Evolutionary conservation across 30 jellyfish, hydroid and myxozoan genomes (phyloP).

Genomic region (Rhopilema esculentum): DNA sequence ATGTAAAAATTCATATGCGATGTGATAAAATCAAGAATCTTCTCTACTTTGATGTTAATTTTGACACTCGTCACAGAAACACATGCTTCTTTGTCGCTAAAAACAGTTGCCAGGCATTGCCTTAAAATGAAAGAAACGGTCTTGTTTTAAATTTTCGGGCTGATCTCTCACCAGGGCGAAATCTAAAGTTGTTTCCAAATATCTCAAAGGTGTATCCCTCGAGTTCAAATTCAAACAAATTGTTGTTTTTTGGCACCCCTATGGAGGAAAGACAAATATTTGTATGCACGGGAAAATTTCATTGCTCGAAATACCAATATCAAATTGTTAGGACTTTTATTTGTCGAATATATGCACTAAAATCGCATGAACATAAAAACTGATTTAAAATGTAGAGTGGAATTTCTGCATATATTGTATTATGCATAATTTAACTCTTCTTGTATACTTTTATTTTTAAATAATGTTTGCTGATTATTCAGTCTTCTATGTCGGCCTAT

Average conservation of each 20-base stretch:
- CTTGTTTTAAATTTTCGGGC: constrained; percentile 74
- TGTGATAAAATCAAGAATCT: not conserved
- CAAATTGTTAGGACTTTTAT: too few relatives aligned
- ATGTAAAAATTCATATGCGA: not conserved
- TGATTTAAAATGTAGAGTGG: too few relatives aligned
- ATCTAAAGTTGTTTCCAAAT: constrained; percentile 78
- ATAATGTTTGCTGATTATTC: too few relatives aligned
- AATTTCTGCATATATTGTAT: too few relatives aligned
- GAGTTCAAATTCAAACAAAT: constrained; percentile 67
- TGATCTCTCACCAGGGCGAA: constrained; percentile 79
- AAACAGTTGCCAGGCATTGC: not conserved
- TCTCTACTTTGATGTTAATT: too few relatives aligned
- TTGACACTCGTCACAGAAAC: too few relatives aligned
- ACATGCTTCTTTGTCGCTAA: too few relatives aligned
- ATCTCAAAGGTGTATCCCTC: constrained; percentile 66
- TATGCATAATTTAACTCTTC: too few relatives aligned
- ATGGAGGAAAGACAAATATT: not conserved
- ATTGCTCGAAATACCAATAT: not conserved
- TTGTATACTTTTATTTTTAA: too few relatives aligned
- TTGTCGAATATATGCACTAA: too few relatives aligned
- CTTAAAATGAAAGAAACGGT: constrained; percentile 47
- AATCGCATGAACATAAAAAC: too few relatives aligned
- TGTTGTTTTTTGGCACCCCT: constrained; percentile 76
- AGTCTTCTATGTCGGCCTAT: too few relatives aligned
- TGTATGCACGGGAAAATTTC: not conserved